A percentile compares a stretch with the other conserved stretches of the same genome.
Conservation (phyloP, 2,113 vertebrate genomes). For the mouse (Mus musculus) region GRCm39 chr4:138433001-138433500, state of each 20-base stretch:
- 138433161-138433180: neutral
- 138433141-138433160: conserved; percentile 27
- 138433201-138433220: conserved; percentile 2
- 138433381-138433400: neutral
- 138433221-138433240: neutral
- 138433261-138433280: neutral
- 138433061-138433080: conserved; percentile 49
- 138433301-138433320: too few species aligned
- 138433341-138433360: neutral
- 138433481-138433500: neutral
- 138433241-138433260: neutral
- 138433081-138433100: conserved; percentile 14
- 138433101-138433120: neutral
- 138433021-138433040: neutral
- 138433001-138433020: neutral
- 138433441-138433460: too few species aligned
- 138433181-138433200: conserved; percentile 41
- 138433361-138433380: neutral
- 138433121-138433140: neutral
- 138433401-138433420: neutral
- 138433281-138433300: neutral
- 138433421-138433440: neutral
- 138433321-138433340: neutral
- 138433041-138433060: neutral
- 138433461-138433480: neutral